Evolutionary conservation across 92 coral and sea anemone species (phyloP).

Genomic region (Porites evermanni): DNA sequence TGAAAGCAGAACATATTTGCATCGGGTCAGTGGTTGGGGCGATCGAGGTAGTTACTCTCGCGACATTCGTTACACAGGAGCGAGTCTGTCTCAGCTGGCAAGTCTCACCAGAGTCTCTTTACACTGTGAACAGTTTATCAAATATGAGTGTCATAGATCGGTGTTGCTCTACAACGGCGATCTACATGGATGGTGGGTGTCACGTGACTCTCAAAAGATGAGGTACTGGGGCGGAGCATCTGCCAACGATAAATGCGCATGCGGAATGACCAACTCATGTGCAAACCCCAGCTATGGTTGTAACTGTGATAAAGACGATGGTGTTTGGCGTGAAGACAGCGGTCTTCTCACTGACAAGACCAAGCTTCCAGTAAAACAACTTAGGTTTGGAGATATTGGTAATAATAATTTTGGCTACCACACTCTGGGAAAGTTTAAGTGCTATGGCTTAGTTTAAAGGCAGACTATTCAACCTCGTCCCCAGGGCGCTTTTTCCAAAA

Average conservation of each 20-base stretch:
- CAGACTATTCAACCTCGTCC: no score
- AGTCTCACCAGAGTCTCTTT: slow-evolving; percentile 55
- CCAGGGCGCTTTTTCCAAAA: no score
- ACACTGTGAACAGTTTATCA: slow-evolving; percentile 70
- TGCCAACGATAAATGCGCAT: slow-evolving; percentile 66
- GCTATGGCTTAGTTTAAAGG: no score
- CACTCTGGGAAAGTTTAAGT: no score
- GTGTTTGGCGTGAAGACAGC: slow-evolving; percentile 68
- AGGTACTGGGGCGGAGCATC: slow-evolving; percentile 46
- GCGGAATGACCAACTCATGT: slow-evolving; percentile 62
- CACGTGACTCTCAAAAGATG: slow-evolving; percentile 24
- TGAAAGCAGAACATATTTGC: not conserved
- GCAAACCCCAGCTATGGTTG: slow-evolving; percentile 40
- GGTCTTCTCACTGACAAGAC: slow-evolving; percentile 74
- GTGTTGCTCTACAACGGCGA: not conserved
- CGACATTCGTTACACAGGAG: slow-evolving; percentile 52
- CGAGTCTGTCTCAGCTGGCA: slow-evolving; percentile 53
- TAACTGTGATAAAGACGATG: slow-evolving; percentile 66
- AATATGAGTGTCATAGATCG: slow-evolving; percentile 52
- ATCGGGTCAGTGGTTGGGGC: not conserved
- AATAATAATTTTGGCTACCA: no score
- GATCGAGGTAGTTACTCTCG: not conserved
- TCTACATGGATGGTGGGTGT: slow-evolving; percentile 25
- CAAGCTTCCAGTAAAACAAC: slow-evolving; percentile 70
- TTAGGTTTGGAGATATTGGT: slow-evolving; percentile 52